Evolutionary conservation across 2,888 invertebrate genomes (phyloP).

Genomic region (Megastigmus dorsalis): DNA sequence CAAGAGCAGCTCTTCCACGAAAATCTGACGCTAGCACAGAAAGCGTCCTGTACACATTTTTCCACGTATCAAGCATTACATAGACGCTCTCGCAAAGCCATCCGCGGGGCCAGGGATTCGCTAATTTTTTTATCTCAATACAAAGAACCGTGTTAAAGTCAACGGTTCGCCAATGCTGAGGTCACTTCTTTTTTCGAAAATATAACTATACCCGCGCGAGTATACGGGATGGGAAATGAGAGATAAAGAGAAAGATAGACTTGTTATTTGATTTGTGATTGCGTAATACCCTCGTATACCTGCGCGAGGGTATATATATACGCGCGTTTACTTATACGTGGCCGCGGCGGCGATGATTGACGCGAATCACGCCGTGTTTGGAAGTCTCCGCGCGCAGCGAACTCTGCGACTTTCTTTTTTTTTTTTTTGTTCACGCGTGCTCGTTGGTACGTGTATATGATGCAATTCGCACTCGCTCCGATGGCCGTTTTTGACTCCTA

Average conservation of each 20-base stretch:
- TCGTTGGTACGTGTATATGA: no score
- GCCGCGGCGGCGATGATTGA: slow-evolving; percentile 21
- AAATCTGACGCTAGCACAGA: no score
- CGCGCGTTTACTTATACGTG: no score
- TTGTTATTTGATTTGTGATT: slow-evolving; percentile 47
- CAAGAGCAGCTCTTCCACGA: no score
- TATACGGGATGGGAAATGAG: no score
- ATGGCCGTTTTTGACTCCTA: no score
- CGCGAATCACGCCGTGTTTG: slow-evolving; percentile 33
- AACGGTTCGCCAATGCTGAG: not conserved
- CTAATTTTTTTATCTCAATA: slow-evolving; percentile 19
- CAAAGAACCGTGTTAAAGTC: not conserved
- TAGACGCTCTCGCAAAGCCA: no score
- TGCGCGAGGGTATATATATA: not conserved
- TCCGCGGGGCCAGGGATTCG: not conserved
- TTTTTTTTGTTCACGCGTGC: not conserved
- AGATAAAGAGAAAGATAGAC: not conserved
- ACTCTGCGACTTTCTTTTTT: slow-evolving; percentile 2
- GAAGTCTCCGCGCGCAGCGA: no score
- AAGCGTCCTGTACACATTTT: no score
- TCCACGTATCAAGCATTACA: no score
- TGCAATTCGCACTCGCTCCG: no score
- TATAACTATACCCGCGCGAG: slow-evolving; percentile 6
- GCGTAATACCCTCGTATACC: slow-evolving; percentile 17
- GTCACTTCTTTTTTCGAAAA: slow-evolving; percentile 14